Conservation (phyloP, 2,888 invertebrate genomes). For the Torymus texanus region DNA sequence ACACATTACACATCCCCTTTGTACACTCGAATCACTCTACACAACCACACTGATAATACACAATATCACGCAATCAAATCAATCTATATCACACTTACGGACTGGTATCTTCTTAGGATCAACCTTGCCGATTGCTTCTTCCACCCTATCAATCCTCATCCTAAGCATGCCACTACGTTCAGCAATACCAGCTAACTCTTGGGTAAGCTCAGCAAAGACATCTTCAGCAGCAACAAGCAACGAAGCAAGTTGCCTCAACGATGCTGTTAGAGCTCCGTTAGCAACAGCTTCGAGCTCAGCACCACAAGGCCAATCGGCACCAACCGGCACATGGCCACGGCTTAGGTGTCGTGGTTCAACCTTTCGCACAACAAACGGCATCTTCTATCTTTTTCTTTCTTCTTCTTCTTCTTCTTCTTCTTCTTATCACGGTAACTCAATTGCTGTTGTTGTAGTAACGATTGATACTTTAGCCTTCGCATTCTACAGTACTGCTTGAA, state of each 20-base stretch:
- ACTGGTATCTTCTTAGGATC: slow-evolving; percentile 95
- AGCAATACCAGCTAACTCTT: slow-evolving; percentile 84
- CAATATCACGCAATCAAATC: no score
- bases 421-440: no score
- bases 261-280: slow-evolving; percentile 90
- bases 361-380: slow-evolving; percentile 92
- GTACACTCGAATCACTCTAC: no score
- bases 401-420: no score
- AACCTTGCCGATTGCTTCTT: slow-evolving; percentile 83
- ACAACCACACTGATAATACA: no score
- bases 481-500: background rate
- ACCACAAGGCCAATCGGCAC: slow-evolving; percentile 87
- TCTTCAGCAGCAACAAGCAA: slow-evolving; percentile 89
- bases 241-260: slow-evolving; percentile 89
- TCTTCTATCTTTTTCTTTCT: slow-evolving; percentile 66
- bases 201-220: slow-evolving; percentile 88
- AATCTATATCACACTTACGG: slow-evolving; percentile 87
- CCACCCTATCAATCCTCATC: slow-evolving; percentile 82
- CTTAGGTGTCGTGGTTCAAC: slow-evolving; percentile 89
- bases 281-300: slow-evolving; percentile 91
- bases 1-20: no score
- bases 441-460: no score
- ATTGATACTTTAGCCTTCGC: background rate
- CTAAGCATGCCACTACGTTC: slow-evolving; percentile 85
- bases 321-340: slow-evolving; percentile 84